Evolutionary conservation across 2,113 vertebrate genomes (phyloP).

Genomic region (Aegithalos caudatus): DNA sequence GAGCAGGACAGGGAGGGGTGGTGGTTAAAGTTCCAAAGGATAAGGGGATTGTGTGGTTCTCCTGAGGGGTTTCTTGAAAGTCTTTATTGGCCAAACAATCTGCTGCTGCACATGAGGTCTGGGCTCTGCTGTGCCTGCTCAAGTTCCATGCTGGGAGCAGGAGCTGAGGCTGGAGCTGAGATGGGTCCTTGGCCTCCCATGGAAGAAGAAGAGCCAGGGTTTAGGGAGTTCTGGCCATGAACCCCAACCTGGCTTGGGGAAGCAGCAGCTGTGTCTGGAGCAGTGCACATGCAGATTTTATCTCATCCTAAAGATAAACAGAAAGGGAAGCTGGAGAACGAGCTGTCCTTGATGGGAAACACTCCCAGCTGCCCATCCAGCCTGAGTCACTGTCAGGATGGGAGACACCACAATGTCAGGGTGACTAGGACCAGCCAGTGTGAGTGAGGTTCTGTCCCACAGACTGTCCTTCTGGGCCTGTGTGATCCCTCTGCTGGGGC

Average conservation of each 20-base stretch:
- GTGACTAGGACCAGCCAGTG: neutral
- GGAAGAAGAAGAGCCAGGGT: neutral
- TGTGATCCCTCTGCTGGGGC: neutral
- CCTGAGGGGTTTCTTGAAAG: neutral
- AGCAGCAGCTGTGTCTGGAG: neutral
- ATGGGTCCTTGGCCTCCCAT: neutral
- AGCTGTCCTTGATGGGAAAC: neutral
- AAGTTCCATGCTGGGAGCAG: neutral
- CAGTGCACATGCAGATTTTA: neutral
- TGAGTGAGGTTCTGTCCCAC: neutral
- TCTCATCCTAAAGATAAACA: neutral
- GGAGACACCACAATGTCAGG: neutral
- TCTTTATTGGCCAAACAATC: neutral
- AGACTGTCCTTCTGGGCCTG: too few species aligned
- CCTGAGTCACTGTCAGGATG: accelerated
- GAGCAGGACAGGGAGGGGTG: neutral
- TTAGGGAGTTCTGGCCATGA: neutral
- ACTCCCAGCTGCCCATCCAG: neutral
- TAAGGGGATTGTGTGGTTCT: accelerated
- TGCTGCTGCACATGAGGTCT: accelerated
- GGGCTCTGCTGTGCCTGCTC: neutral
- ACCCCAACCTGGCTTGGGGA: neutral
- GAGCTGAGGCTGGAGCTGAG: neutral
- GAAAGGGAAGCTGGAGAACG: neutral
- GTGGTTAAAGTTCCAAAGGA: neutral